Evolutionary conservation across 2,797 vertebrate species (phyloP), one percentile per base, ranked within the genome.

Genomic region (Otolemur crassicaudatus): DNA sequence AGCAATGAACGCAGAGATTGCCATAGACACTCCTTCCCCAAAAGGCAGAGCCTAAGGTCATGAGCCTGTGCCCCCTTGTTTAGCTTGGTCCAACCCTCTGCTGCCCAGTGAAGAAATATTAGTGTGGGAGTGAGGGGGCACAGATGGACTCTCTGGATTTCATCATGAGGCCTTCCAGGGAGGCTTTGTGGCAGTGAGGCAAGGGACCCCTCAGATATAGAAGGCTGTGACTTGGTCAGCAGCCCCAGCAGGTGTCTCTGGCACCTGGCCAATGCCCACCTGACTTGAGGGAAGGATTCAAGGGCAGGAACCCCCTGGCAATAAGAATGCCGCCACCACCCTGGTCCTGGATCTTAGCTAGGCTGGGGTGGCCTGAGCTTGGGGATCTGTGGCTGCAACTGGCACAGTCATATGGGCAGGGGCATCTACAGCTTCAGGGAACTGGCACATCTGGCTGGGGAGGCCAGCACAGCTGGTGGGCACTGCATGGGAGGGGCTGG

Each of bases 401-500:
- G 90, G 85, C 73, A 65, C 27, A 37, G 46, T 67, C 80, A 56
- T 75, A 29, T 84, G 91, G 76, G 92, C 76, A 75, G 67, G 67
- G 80, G 67, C 84, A 60, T 29, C 53, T 85, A 77, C 67, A 90
- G 93, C 91, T 75, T 43, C 43, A 73, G 63, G 76, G 60, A 91
- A 10, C 31, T 20, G 69, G 73, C 90, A 81, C 93, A 90, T 94
- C 90, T 96, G 95, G 87, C 85, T 20, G 43, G 61, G 31, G 27
- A 75, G 85, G 22, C 27, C 8, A 40, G 69, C 90, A 76, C 91
- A 97, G 70, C 95, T 96, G 86, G 67, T 37, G 82, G 90, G n/a
- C 70, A 76, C 31, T 61, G 70, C 3, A 4, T 3, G 43, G 75
- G 73, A 94, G 90, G 40, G 43, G 88, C 75, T 46, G 23, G 72